Conservation (phyloP, 2,113 vertebrate genomes). For the Trematomus loennbergii region DNA sequence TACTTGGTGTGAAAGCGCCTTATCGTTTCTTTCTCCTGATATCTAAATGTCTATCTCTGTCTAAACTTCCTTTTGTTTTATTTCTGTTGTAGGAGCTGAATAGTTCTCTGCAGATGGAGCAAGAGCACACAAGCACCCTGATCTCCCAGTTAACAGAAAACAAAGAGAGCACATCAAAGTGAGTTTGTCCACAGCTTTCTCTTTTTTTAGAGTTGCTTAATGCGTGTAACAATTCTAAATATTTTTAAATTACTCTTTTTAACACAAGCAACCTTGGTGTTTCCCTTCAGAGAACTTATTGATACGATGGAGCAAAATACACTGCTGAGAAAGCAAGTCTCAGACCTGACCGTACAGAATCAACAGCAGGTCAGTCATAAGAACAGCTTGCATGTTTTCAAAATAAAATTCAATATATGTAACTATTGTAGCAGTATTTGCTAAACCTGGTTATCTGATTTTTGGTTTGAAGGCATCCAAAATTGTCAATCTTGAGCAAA, state of each 20-base stretch:
- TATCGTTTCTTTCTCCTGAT: background rate
- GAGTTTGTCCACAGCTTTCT: slow-evolving; percentile 64
- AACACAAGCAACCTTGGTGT: background rate
- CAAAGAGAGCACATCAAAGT: slow-evolving; percentile 93
- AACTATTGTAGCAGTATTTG: too few relatives aligned
- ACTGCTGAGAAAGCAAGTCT: slow-evolving; percentile 86
- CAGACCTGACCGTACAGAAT: slow-evolving; percentile 79
- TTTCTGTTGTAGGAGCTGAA: slow-evolving; percentile 82
- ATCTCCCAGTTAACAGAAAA: slow-evolving; percentile 90
- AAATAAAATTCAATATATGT: background rate
- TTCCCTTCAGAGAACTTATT: slow-evolving; percentile 86
- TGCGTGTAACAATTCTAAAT: background rate
- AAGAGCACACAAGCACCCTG: slow-evolving; percentile 86
- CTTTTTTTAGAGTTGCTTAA: background rate
- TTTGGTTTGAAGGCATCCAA: slow-evolving; percentile 80
- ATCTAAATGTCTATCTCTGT: too few relatives aligned
- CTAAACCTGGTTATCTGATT: slow-evolving; percentile 10
- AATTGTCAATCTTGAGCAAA: slow-evolving; percentile 83
- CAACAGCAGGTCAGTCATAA: slow-evolving; percentile 87
- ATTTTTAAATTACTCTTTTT: background rate
- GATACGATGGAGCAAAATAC: slow-evolving; percentile 86
- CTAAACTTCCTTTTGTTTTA: slow-evolving; percentile 19
- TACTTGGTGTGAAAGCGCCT: too few relatives aligned
- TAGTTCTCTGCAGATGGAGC: slow-evolving; percentile 87
- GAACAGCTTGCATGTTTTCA: background rate